A percentile compares a stretch with the other conserved stretches of the same genome.
Conservation (phyloP, 2,797 vertebrate species). For the Enteromius trimaculatus region DNA sequence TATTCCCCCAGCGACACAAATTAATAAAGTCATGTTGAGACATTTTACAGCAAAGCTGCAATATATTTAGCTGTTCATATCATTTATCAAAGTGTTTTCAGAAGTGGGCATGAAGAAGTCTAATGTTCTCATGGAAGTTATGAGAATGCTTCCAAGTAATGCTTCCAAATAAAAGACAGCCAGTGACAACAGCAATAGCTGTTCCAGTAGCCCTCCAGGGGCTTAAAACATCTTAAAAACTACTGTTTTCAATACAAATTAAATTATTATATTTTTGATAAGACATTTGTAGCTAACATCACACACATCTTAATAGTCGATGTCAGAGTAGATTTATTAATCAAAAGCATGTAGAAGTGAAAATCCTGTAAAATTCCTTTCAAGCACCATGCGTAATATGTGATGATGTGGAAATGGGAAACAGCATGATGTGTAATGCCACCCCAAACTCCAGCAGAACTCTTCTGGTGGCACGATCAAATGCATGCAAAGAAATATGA, state of each 20-base stretch:
- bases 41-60: conserved; percentile 65
- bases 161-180: conserved; percentile 76
- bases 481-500: background rate
- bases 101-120: conserved; percentile 70
- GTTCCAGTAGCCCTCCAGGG: conserved; percentile 59
- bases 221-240: conserved; percentile 53
- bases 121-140: conserved; percentile 71
- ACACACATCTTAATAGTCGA: background rate
- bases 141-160: conserved; percentile 63
- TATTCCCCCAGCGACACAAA: conserved; percentile 57
- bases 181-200: no score
- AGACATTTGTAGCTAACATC: background rate
- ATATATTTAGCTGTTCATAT: conserved; percentile 68
- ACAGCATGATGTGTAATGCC: conserved; percentile 17
- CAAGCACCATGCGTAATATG: background rate
- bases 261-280: background rate
- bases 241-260: background rate
- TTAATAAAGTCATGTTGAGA: conserved; percentile 65
- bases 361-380: conserved; percentile 5
- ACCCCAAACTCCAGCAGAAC: background rate
- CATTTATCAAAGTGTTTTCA: conserved; percentile 73
- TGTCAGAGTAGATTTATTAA: conserved; percentile 6
- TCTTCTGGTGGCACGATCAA: background rate
- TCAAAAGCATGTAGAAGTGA: background rate
- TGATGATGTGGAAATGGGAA: conserved; percentile 25